Conservation (phyloP, 1,140 invertebrate species). For the Scaptomyza pallida region DNA sequence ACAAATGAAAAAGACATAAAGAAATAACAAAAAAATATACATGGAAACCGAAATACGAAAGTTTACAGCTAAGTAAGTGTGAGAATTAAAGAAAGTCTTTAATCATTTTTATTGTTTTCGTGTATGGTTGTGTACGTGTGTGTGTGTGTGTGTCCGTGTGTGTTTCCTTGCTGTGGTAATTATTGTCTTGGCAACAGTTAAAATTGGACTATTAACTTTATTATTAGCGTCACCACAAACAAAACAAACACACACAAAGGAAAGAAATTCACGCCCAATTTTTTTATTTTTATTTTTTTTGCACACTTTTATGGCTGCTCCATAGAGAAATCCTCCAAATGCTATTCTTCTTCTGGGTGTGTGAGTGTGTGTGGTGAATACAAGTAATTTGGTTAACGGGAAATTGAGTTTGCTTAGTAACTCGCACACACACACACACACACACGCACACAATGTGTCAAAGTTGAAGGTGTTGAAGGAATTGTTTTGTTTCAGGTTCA, state of each 20-base stretch:
- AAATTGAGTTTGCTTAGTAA: conserved; percentile 44
- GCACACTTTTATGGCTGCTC: conserved; percentile 11
- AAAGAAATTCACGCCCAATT: conserved; percentile 4
- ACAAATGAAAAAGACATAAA: conserved; percentile 78
- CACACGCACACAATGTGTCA: neutral
- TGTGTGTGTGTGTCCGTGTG: conserved; percentile 5
- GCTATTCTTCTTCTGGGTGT: neutral
- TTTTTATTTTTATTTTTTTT: too few species aligned
- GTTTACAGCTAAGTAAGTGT: conserved; percentile 23
- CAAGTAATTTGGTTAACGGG: conserved; percentile 43
- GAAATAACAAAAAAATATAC: conserved; percentile 72
- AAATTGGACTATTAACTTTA: conserved; percentile 17
- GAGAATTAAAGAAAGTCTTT: conserved; percentile 11
- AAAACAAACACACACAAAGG: neutral
- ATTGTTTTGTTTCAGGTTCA: conserved; percentile 6
- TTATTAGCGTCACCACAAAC: conserved; percentile 2
- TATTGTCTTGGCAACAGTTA: conserved; percentile 17
- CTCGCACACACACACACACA: conserved; percentile 5
- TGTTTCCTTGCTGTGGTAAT: conserved; percentile 39
- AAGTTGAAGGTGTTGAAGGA: conserved; percentile 14
- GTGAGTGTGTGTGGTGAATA: conserved; percentile 12
- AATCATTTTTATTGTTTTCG: conserved; percentile 54
- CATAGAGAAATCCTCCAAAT: neutral
- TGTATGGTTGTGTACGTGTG: too few species aligned
- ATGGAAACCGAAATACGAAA: conserved; percentile 53